Evolutionary conservation across 1,140 invertebrate genomes (phyloP), one percentile per base, ranked within the genome.

Genomic region (Diploscapter pachys): DNA sequence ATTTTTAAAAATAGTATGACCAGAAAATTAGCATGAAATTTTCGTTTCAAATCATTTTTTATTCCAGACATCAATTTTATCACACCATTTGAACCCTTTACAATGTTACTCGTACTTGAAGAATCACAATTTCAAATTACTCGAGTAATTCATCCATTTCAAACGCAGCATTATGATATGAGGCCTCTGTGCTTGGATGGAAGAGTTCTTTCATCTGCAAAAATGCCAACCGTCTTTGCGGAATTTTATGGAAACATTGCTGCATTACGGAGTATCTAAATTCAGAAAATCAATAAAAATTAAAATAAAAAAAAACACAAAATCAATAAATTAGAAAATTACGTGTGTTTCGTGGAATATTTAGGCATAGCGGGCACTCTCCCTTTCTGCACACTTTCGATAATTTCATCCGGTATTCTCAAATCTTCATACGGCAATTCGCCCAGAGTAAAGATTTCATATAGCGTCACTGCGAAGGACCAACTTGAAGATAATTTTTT

Each of bases 381-480:
- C 8, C 78, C 78, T 57, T 72, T 73, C 61, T 69, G 65, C 48
- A 79, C 68, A 13, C 70, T 72, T 59, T 73, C 64, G n/a, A 78
- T 61, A 50, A 79, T 72, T 68, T 78, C 70, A 50, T 79, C 73
- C 52, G 75, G 63, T 52, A 66, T 54, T 52, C 52, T 11, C n/a
- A 79, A 57, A 64, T 77, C 75, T 54, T 72, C 73, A 54, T 77
- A 77, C 11, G 78, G 78, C 13, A 57, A 52, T 61, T 79, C 78
- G 4, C 78, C 78, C 8, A 79, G 52, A 9, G 78, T 69, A 53
- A 78, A 79, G 4, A 79, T 75, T 62, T 79, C 78, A 65, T 79
- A 76, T n/a, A 79, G 64, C 3, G 63, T 61, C 5, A 79, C 73
- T 53, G 63, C 78, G 52, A 79, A 79, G 3, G 78, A 79, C 78